These are phyloP conservation scores for Caenorhabditis briggsae DNA, from an alignment of 1,140 invertebrate genomes.

Conservation along the genomic window DNA sequence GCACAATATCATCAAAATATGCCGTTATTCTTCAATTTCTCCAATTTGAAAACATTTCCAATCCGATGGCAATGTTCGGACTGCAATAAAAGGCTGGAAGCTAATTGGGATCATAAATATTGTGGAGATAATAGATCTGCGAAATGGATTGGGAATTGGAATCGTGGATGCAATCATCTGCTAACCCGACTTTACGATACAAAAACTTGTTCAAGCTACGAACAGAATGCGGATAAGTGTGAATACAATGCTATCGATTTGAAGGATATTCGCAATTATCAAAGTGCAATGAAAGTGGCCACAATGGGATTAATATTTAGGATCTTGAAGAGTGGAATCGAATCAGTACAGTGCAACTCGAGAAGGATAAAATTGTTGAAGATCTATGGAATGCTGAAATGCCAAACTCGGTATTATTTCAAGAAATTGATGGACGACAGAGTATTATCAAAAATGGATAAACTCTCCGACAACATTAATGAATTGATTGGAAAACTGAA, in stretches of 20 bases:
- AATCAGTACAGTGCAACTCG: neutral
- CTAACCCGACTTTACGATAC: neutral
- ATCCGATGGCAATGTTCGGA: slow-evolving; percentile 29
- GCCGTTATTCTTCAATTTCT: neutral
- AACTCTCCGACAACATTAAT: neutral
- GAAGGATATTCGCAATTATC: neutral
- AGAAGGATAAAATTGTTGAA: neutral
- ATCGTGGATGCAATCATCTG: slow-evolving; percentile 40
- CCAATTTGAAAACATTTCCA: neutral
- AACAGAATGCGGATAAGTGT: slow-evolving; percentile 22
- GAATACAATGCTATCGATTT: slow-evolving; percentile 16
- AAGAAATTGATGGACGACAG: neutral
- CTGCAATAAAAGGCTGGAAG: neutral
- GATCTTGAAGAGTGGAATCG: neutral
- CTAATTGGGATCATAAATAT: neutral
- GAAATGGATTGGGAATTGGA: slow-evolving; percentile 10
- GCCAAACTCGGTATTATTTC: neutral
- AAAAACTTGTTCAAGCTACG: neutral
- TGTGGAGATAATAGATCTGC: neutral
- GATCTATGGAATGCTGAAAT: neutral
- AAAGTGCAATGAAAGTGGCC: neutral
- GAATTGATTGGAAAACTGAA: neutral
- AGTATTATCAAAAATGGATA: neutral
- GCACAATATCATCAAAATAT: neutral
- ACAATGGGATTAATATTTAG: neutral